These are phyloP conservation scores for Calephelis nemesis DNA, from an alignment of 1,140 invertebrate genomes.

Conservation along the genomic window DNA sequence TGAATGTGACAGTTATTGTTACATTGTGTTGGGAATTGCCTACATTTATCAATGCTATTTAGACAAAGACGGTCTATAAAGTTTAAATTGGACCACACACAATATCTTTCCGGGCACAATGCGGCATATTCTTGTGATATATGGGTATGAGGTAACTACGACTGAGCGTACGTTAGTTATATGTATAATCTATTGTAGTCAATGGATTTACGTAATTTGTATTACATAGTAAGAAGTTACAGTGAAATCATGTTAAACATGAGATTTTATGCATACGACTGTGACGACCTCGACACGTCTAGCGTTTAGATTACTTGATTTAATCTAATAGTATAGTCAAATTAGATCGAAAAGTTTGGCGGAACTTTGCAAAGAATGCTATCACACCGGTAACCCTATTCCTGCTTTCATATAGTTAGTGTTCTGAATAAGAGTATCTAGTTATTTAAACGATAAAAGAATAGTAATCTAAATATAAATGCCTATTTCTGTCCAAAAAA, in stretches of 20 bases:
- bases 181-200: conserved; percentile 40
- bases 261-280: background rate
- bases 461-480: too few relatives aligned
- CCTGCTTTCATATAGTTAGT: too few relatives aligned
- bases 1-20: conserved; percentile 23
- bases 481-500: too few relatives aligned
- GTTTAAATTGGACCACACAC: conserved; percentile 75
- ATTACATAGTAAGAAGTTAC: background rate
- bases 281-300: too few relatives aligned
- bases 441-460: too few relatives aligned
- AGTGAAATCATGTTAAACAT: background rate
- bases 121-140: conserved; percentile 64
- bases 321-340: too few relatives aligned
- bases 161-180: conserved; percentile 30
- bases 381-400: too few relatives aligned
- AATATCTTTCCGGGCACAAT: conserved; percentile 69
- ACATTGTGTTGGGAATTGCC: conserved; percentile 65
- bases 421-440: too few relatives aligned
- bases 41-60: conserved; percentile 76
- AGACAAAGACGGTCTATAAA: conserved; percentile 72
- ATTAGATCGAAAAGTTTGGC: too few relatives aligned
- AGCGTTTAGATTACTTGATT: too few relatives aligned
- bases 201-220: conserved; percentile 52
- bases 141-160: conserved; percentile 51
- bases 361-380: too few relatives aligned